phyloP scores from a whole-genome alignment of 2,113 vertebrate species.

The Xiphophorus hellerii region DNA sequence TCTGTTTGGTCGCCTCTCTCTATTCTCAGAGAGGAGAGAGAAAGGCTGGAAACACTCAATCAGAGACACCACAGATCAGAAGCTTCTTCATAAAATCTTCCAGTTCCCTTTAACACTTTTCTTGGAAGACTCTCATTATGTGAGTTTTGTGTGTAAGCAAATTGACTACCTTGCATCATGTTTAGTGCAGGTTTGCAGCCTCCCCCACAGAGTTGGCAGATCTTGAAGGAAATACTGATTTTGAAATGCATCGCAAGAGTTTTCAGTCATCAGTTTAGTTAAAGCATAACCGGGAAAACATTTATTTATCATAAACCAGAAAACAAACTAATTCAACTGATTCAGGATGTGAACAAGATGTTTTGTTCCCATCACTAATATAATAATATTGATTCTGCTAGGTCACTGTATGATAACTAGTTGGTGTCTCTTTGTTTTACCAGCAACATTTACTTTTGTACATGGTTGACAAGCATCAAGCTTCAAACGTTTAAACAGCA shows the following conservation, averaged over 20 bases:
- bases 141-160: slow-evolving; percentile 57
- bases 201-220: background rate
- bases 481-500: slow-evolving; percentile 32
- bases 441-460: slow-evolving; percentile 37
- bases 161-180: slow-evolving; percentile 51
- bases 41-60: slow-evolving; percentile 43
- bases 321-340: background rate
- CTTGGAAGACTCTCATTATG: slow-evolving; percentile 43
- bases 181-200: slow-evolving; percentile 34
- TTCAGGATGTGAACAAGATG: background rate
- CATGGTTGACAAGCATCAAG: slow-evolving; percentile 48
- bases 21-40: slow-evolving; percentile 57
- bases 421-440: slow-evolving; percentile 49
- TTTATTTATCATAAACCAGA: background rate
- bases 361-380: background rate
- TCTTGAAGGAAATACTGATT: background rate
- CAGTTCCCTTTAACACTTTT: slow-evolving; percentile 54
- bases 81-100: slow-evolving; percentile 55
- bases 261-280: slow-evolving; percentile 15
- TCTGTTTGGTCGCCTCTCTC: slow-evolving; percentile 66
- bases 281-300: background rate
- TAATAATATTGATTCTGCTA: background rate
- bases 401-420: slow-evolving; percentile 23
- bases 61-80: slow-evolving; percentile 53
- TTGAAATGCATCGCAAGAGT: background rate